Percentiles rank a stretch among this genome's conserved stretches.
Conservation (phyloP, 2,113 vertebrate genomes). For the Semnornis frantzii region DNA sequence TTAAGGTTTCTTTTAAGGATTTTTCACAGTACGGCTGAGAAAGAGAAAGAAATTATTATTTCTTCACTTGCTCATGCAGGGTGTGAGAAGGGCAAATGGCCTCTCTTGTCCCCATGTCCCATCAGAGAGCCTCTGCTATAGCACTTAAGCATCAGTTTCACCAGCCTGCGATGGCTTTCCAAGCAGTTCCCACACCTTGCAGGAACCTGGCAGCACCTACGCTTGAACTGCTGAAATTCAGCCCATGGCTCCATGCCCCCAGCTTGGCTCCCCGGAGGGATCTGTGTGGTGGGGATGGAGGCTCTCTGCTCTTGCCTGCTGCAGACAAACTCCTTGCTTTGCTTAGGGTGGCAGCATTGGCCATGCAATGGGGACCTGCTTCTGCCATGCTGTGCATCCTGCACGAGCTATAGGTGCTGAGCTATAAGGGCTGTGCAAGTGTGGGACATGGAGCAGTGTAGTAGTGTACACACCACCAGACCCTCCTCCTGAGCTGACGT, state of each 20-base stretch:
- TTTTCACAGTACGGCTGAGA: background rate
- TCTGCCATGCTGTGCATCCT: background rate
- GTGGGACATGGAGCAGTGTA: background rate
- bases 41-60: background rate
- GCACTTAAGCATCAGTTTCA: rapidly evolving
- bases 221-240: background rate
- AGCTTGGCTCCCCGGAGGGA: rapidly evolving
- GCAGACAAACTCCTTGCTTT: background rate
- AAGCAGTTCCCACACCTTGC: rapidly evolving
- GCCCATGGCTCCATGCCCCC: background rate
- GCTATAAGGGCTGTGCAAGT: background rate
- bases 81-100: background rate
- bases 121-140: background rate
- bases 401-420: background rate
- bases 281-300: rapidly evolving
- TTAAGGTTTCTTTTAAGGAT: background rate
- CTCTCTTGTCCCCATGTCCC: background rate
- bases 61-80: background rate
- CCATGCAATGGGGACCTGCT: background rate
- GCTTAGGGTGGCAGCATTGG: conserved; percentile 59
- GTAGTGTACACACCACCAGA: rapidly evolving
- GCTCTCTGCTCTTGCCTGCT: background rate
- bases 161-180: background rate
- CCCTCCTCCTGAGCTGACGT: background rate
- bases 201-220: background rate